A percentile compares a stretch with the other conserved stretches of the same genome.
These are phyloP conservation scores for Natator depressus DNA, from an alignment of 2,113 vertebrate species.

Conservation along the genomic window DNA sequence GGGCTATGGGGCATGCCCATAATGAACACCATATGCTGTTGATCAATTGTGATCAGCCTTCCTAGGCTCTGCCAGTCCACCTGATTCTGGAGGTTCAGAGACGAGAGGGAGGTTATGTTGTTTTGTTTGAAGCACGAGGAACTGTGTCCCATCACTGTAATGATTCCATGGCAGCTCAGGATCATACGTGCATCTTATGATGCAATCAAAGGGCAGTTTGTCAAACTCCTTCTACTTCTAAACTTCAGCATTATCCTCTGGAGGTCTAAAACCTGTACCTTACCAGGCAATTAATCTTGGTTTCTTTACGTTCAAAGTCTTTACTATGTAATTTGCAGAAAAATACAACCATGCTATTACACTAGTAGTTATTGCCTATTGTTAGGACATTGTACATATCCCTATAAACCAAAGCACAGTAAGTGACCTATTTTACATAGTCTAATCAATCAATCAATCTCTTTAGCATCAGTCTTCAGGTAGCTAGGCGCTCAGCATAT, in stretches of 20 bases:
- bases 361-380: background rate
- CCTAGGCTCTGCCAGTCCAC: background rate
- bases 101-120: background rate
- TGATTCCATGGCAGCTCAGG: slow-evolving; percentile 34
- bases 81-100: background rate
- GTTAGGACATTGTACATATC: slow-evolving; percentile 2
- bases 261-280: slow-evolving; percentile 22
- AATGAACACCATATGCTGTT: slow-evolving; percentile 34
- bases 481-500: background rate
- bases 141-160: slow-evolving; percentile 43
- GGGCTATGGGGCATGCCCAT: background rate
- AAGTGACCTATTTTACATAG: slow-evolving; percentile 2
- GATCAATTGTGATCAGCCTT: slow-evolving; percentile 13
- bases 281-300: slow-evolving; percentile 11
- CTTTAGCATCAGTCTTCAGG: background rate
- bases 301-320: slow-evolving; percentile 31
- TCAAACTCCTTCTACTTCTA: slow-evolving; percentile 9
- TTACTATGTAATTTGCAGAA: background rate
- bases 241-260: background rate
- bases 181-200: background rate
- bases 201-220: slow-evolving; percentile 6
- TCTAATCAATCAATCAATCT: background rate
- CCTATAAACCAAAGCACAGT: background rate
- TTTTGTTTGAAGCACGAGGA: slow-evolving; percentile 26
- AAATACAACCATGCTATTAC: slow-evolving; percentile 8